phyloP scores from a whole-genome alignment of 2,888 invertebrate genomes.

The Mycalesis mineus region DNA sequence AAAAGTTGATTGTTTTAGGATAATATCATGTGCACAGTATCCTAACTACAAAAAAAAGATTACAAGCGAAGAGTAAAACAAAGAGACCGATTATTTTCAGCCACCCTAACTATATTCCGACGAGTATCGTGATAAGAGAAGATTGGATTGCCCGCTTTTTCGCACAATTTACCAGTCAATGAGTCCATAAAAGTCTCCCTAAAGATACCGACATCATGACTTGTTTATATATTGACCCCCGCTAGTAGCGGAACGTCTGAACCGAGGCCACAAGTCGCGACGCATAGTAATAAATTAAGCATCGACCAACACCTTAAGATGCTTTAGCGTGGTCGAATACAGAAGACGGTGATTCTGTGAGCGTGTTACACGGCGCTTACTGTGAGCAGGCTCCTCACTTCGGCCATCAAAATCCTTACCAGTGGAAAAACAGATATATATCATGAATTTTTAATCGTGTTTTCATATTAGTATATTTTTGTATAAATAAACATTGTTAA shows the following conservation, averaged over 20 bases:
- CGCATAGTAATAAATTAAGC: too few species aligned
- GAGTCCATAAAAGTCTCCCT: constrained; percentile 11
- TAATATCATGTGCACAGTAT: not conserved
- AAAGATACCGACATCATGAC: constrained; percentile 9
- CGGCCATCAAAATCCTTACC: too few species aligned
- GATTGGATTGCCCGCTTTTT: constrained; percentile 14
- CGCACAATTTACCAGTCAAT: constrained; percentile 16
- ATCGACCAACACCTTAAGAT: too few species aligned
- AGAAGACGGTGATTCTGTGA: too few species aligned
- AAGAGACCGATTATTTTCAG: constrained; percentile 1
- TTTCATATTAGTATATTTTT: too few species aligned
- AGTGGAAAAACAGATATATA: too few species aligned
- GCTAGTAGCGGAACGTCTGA: not conserved
- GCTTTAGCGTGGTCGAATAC: too few species aligned
- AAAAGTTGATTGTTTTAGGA: not conserved
- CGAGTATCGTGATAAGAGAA: constrained; percentile 14
- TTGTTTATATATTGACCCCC: constrained; percentile 12
- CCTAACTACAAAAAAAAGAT: constrained; percentile 2
- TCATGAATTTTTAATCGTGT: too few species aligned
- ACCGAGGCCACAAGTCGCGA: too few species aligned
- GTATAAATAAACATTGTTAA: too few species aligned
- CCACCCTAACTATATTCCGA: constrained; percentile 1
- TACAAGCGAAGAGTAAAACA: constrained; percentile 7
- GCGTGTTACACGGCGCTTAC: too few species aligned
- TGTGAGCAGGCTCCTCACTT: too few species aligned